Percentiles rank a stretch among this genome's conserved stretches.
phyloP scores from a whole-genome alignment of 2,888 invertebrate genomes.

The Lithodes maja region DNA sequence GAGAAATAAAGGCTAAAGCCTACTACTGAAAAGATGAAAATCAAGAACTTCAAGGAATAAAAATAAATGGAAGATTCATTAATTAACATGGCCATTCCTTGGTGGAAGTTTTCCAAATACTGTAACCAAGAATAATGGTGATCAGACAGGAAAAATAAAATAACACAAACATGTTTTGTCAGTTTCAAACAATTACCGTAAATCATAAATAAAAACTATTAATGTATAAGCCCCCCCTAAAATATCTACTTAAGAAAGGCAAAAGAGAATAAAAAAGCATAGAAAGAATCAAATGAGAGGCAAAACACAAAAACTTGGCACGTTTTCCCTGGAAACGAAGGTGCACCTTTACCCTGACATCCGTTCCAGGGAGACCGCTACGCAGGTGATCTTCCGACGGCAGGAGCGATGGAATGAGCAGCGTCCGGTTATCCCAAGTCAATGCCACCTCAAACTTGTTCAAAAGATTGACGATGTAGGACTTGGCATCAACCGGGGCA shows the following conservation, averaged over 20 bases:
- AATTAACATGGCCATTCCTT: too few species aligned
- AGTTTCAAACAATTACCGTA: too few species aligned
- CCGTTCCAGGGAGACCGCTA: slow-evolving; percentile 75
- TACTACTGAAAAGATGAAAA: too few species aligned
- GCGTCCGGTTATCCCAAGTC: slow-evolving; percentile 93
- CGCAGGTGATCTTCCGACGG: slow-evolving; percentile 85
- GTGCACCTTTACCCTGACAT: slow-evolving; percentile 73
- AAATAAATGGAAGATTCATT: neutral
- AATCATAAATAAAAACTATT: too few species aligned
- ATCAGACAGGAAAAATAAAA: too few species aligned
- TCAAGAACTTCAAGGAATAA: neutral
- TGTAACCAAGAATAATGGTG: too few species aligned
- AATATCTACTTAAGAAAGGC: too few species aligned
- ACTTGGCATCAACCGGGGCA: slow-evolving; percentile 82
- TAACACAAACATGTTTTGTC: too few species aligned
- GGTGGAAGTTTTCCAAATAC: too few species aligned
- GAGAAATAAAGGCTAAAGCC: neutral
- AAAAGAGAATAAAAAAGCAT: too few species aligned
- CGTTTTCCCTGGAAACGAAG: slow-evolving; percentile 39
- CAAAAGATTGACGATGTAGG: slow-evolving; percentile 91
- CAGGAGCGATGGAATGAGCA: slow-evolving; percentile 91
- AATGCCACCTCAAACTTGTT: slow-evolving; percentile 98
- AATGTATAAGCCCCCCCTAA: too few species aligned
- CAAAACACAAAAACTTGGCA: neutral
- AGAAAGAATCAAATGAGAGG: too few species aligned